Evolutionary conservation across 2,797 vertebrate genomes (phyloP), one percentile per base, ranked within the genome.

Genomic region (Cryptoprocta ferox): DNA sequence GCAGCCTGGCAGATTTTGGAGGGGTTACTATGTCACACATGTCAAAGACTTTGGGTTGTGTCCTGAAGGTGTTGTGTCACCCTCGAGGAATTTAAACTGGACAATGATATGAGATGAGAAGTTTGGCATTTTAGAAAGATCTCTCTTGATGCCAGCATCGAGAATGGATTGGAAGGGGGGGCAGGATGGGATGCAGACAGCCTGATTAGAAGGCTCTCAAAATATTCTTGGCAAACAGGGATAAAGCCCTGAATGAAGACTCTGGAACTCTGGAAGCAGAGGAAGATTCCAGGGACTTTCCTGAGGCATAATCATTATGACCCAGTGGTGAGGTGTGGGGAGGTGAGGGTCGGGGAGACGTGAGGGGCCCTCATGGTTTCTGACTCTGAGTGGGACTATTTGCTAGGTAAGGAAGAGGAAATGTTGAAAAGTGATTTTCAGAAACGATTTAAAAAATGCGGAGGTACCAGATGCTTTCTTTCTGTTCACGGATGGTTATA

Each of bases 401-500:
- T 88, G 9, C 39, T 45, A 92, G 68, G 28, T 28, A 78, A 68
- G 42, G 37, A 79, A 59, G 48, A 86, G 30, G 48, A 59, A 68
- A 35, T 4, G 11, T 48, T 86, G 48, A 68, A 80, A 71, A 80
- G 35, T 56, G 59, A 70, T 73, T 75, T 80, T 95, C 65, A 86
- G 65, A 59, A 92, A 48, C n/a, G 37, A 11, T 28, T 30, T 42
- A 42, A 73, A 5, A 80, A 89, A 26, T 61, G 30, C 32, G 8
- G 2, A 32, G 42, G 21, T 35, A 26, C 30, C 19, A 4, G 4
- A 39, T 42, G 39, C 45, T 42, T 84, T 71, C 50, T 81, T 45
- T 95, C 0, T 75, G 93, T 95, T 87, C 79, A 71, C 94, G 95
- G 48, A 82, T 96, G 75, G 82, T 92, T 98, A 96, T 94, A 97